Percentiles rank a stretch among this genome's conserved stretches.
Evolutionary conservation across 2,113 vertebrate species (phyloP).

Genomic region (Cariama cristata): DNA sequence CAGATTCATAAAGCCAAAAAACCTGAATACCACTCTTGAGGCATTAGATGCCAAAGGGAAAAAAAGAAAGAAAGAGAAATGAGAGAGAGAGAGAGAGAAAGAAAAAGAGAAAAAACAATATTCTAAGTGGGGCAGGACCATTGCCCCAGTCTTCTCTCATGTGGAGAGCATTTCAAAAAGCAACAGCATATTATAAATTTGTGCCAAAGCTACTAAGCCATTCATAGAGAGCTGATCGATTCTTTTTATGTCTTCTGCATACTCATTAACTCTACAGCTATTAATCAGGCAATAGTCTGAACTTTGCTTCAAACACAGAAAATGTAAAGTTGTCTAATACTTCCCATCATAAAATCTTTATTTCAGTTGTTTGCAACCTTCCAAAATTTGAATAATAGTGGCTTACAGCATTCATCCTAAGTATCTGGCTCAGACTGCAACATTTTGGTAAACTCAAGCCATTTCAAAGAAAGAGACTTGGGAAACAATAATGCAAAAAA

Average conservation of each 20-base stretch:
- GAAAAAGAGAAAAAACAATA: not conserved
- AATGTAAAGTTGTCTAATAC: not conserved
- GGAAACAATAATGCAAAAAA: not conserved
- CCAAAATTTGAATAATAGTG: not conserved
- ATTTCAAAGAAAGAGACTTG: not conserved
- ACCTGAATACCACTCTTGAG: not conserved
- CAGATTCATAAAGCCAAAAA: not conserved
- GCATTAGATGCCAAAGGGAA: not conserved
- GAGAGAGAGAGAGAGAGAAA: too few species aligned
- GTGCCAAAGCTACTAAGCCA: not conserved
- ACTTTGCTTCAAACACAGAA: not conserved
- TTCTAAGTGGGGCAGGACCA: not conserved
- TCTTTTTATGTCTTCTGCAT: conserved; percentile 12
- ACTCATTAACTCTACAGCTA: not conserved
- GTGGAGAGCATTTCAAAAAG: conserved; percentile 5
- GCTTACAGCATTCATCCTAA: not conserved
- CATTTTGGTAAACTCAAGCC: not conserved
- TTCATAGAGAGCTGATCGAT: not conserved
- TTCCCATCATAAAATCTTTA: not conserved
- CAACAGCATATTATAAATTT: not conserved
- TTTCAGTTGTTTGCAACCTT: not conserved
- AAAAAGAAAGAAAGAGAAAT: too few species aligned
- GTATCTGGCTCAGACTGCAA: not conserved
- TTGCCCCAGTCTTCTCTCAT: not conserved
- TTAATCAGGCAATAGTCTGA: not conserved